Percentiles rank a stretch among this genome's conserved stretches.
Conservation (phyloP, 1,140 invertebrate species). For the Gryon sp. region DNA sequence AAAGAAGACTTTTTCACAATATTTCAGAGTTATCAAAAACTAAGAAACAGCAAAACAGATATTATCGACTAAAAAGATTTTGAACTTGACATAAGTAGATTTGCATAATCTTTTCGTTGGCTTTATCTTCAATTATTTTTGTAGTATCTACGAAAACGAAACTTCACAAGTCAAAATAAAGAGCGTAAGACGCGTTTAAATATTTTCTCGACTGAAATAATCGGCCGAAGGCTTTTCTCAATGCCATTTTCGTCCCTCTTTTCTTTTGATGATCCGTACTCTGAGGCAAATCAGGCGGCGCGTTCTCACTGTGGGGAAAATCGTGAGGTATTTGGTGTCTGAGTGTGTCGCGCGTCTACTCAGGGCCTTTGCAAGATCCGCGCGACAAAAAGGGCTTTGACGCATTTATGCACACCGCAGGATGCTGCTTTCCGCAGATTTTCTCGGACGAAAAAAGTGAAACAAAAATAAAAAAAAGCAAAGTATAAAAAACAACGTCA, state of each 20-base stretch:
- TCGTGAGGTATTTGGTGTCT: conserved; percentile 41
- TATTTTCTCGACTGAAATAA: conserved; percentile 56
- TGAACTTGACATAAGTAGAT: background rate
- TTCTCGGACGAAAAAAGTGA: conserved; percentile 31
- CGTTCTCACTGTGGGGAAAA: conserved; percentile 48
- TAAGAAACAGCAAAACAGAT: no score
- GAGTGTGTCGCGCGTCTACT: conserved; percentile 24
- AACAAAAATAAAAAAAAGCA: background rate
- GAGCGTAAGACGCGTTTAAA: conserved; percentile 39
- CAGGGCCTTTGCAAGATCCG: conserved; percentile 38
- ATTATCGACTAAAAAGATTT: background rate
- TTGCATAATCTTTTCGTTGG: background rate
- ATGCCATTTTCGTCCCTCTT: conserved; percentile 39
- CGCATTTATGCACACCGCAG: conserved; percentile 40
- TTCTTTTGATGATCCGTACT: conserved; percentile 49
- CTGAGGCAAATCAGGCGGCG: conserved; percentile 43
- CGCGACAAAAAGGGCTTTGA: conserved; percentile 57
- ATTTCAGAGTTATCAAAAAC: no score
- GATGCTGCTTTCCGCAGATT: conserved; percentile 29
- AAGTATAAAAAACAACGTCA: background rate
- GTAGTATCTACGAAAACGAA: background rate
- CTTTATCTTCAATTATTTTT: conserved; percentile 42
- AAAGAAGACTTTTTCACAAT: no score
- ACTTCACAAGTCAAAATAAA: conserved; percentile 25
- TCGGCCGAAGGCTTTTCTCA: conserved; percentile 29